These are phyloP conservation scores for Melanotus villosus DNA, from an alignment of 2,888 invertebrate species.

Conservation along the genomic window DNA sequence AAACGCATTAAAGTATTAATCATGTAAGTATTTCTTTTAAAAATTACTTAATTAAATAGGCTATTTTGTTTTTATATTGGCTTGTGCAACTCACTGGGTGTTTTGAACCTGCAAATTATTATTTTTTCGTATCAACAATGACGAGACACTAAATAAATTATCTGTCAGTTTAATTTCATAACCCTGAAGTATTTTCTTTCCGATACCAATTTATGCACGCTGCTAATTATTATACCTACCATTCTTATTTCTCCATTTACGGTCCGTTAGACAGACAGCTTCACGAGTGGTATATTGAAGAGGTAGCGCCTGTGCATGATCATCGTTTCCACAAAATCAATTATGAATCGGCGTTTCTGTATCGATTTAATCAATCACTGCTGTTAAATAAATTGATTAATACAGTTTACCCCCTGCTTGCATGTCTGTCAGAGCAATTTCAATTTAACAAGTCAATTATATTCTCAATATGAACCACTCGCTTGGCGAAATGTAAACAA, in stretches of 20 bases:
- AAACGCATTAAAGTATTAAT: too few species aligned
- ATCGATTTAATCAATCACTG: slow-evolving; percentile 66
- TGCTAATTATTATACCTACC: slow-evolving; percentile 31
- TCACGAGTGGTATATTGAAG: slow-evolving; percentile 33
- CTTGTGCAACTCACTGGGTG: neutral
- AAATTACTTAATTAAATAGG: too few species aligned
- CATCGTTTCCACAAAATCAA: slow-evolving; percentile 59
- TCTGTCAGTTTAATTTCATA: slow-evolving; percentile 27
- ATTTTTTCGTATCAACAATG: slow-evolving; percentile 9
- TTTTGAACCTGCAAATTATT: slow-evolving; percentile 4
- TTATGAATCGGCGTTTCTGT: slow-evolving; percentile 65
- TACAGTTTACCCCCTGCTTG: slow-evolving; percentile 60
- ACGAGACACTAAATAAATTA: slow-evolving; percentile 23
- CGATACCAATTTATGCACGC: slow-evolving; percentile 22
- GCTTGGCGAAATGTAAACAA: slow-evolving; percentile 22
- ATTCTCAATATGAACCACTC: slow-evolving; percentile 57
- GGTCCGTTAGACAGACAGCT: slow-evolving; percentile 26
- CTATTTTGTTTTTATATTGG: too few species aligned
- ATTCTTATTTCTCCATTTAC: slow-evolving; percentile 25
- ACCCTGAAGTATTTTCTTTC: slow-evolving; percentile 9
- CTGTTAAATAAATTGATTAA: slow-evolving; percentile 67
- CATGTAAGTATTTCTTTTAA: too few species aligned
- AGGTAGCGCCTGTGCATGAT: slow-evolving; percentile 44
- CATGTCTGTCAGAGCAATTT: slow-evolving; percentile 67
- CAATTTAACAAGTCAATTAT: slow-evolving; percentile 69